Conservation (phyloP, 2,797 vertebrate species). For the Tangara arthus region DNA sequence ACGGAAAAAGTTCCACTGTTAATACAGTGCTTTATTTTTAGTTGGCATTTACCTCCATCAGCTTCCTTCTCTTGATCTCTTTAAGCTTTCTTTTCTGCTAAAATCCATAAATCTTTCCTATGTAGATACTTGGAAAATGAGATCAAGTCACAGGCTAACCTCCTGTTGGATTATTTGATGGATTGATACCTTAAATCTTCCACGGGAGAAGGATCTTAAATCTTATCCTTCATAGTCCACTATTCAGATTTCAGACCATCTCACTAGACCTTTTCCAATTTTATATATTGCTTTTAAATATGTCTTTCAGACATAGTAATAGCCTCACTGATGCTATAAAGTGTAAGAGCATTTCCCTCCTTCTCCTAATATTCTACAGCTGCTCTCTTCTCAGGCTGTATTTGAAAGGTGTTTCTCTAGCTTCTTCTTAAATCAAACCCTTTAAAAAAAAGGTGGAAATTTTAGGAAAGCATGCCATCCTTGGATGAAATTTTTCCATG, state of each 20-base stretch:
- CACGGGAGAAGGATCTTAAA: not conserved
- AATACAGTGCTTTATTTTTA: not conserved
- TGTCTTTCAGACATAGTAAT: not conserved
- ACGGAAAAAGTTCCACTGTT: not conserved
- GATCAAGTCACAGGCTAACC: not conserved
- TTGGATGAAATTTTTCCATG: not conserved
- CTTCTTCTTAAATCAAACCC: not conserved
- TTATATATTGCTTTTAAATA: constrained; percentile 15
- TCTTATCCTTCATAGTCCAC: not conserved
- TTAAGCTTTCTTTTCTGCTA: not conserved
- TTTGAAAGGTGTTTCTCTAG: not conserved
- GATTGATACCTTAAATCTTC: constrained; percentile 1
- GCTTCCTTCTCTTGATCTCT: not conserved
- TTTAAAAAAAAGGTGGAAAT: not conserved
- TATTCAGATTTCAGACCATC: not conserved
- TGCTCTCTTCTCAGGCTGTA: not conserved
- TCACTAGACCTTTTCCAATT: not conserved
- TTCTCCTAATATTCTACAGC: not conserved
- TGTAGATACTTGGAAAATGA: not conserved
- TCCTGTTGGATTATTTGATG: constrained; percentile 4
- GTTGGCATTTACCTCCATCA: not conserved
- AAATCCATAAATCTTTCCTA: not conserved
- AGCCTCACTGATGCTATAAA: not conserved
- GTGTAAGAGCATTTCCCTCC: not conserved
- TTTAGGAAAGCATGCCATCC: not conserved